Conservation (phyloP, 1,140 invertebrate genomes). For the Drosophila guanche region DNA sequence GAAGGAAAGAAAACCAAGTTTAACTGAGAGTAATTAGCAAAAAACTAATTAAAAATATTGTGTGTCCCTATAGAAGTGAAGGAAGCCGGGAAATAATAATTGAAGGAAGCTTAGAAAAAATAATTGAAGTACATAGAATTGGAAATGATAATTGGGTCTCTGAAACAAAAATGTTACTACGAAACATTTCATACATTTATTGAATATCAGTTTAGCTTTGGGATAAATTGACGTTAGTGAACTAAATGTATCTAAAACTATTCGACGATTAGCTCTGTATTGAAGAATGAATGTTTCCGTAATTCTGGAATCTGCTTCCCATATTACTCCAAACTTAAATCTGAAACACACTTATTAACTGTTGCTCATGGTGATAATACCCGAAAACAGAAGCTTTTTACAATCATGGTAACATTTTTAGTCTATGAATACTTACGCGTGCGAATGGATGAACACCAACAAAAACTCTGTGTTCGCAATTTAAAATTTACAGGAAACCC, state of each 20-base stretch:
- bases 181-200: too few relatives aligned
- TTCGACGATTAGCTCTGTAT: too few relatives aligned
- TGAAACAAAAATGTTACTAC: too few relatives aligned
- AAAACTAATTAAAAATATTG: constrained; percentile 54
- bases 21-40: constrained; percentile 15
- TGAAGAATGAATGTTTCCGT: too few relatives aligned
- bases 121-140: neutral
- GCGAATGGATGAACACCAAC: constrained; percentile 15
- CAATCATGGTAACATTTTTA: constrained; percentile 43
- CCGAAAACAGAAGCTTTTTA: constrained; percentile 34
- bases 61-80: neutral
- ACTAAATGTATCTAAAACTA: too few relatives aligned
- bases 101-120: constrained; percentile 8
- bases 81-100: constrained; percentile 4
- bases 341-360: constrained; percentile 45
- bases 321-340: constrained; percentile 4
- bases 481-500: constrained; percentile 66
- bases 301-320: neutral
- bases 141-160: too few relatives aligned
- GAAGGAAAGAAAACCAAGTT: constrained; percentile 2
- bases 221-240: too few relatives aligned
- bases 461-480: constrained; percentile 36
- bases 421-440: constrained; percentile 24
- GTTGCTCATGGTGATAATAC: constrained; percentile 65
- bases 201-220: too few relatives aligned